Evolutionary conservation across 2,797 vertebrate species (phyloP), one percentile per base, ranked within the genome.

Genomic region (Sardinella longiceps): DNA sequence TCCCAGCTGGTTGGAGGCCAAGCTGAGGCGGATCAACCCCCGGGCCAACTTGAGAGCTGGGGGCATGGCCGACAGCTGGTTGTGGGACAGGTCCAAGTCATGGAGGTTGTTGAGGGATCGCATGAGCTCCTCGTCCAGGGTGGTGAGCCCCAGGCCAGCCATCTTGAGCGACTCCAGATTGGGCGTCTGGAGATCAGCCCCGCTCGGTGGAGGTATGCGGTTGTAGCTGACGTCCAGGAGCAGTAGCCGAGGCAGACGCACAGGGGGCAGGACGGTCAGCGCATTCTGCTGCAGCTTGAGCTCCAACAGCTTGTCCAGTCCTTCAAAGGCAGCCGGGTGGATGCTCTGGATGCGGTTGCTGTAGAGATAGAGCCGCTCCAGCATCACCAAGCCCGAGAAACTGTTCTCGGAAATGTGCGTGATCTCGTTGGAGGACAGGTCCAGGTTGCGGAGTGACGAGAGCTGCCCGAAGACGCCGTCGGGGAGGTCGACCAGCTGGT

Each of bases 351-450:
- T 98, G 82, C 81, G 93, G 91, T 99, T 99, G 90, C 86, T 93
- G 87, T 97, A 94, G 82, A 99, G 96, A 92, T 99, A 99, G 51
- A 99, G 94, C 88, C 98, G 95, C 90, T 99, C 97, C 20, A 99
- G 94, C 84, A 95, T 93, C 53, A 93, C 92, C 89, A 99, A 91
- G 2, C 98, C 98, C 0, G 95, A 94, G 89, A 99, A 99, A 84
- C 96, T 98, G 89, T 95, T 95, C 0, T 97, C 97, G 84, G 95
- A 95, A 89, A 99, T 96, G 90, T 97, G 96, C 0, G 90, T 95
- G 77, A 99, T 96, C 83, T 93, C 91, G 90, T 99, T 99, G 28
- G 94, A 93, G 0, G 98, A 98, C 60, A 99, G 92, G 89, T 99
- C 98, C 81, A 99, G 94, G 92, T 99, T 99, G 90, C 93, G 95